Evolutionary conservation across 2,113 vertebrate genomes (phyloP).

Genomic region (Microcebus ravelobensis): DNA sequence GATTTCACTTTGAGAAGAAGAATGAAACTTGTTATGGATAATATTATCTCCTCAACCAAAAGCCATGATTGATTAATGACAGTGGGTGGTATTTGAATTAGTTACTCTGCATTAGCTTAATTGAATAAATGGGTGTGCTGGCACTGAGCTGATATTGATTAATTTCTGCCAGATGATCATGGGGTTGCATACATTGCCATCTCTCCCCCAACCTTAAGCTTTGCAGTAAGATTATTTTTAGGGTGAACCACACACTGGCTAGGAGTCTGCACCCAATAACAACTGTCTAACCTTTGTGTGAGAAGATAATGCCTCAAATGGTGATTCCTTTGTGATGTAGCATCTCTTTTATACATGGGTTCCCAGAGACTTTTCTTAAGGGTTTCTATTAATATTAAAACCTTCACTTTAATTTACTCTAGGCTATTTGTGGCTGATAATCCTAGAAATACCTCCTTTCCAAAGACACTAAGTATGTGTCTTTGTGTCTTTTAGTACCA

Average conservation of each 20-base stretch:
- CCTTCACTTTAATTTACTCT: constrained; percentile 3
- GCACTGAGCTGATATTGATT: constrained; percentile 22
- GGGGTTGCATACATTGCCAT: not conserved
- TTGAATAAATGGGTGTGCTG: constrained; percentile 48
- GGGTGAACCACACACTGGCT: not conserved
- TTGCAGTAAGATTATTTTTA: constrained; percentile 18
- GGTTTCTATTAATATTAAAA: constrained; percentile 16
- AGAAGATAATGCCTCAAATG: not conserved
- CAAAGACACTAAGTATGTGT: not conserved
- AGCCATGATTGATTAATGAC: constrained; percentile 50
- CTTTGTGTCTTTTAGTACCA: too few relatives aligned
- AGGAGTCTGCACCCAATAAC: not conserved
- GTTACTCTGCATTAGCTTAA: constrained; percentile 55
- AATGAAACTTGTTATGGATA: constrained; percentile 21
- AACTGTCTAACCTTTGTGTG: not conserved
- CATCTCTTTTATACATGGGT: not conserved
- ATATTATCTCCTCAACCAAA: constrained; percentile 50
- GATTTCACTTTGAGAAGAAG: constrained; percentile 44
- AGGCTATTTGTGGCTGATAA: not conserved
- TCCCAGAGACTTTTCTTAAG: not conserved
- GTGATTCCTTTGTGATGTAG: not conserved
- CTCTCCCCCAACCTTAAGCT: not conserved
- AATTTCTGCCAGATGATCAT: not conserved
- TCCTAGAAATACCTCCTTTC: not conserved
- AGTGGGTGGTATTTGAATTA: constrained; percentile 38